phyloP scores from a whole-genome alignment of 1,140 invertebrate species.

The Atta texana region DNA sequence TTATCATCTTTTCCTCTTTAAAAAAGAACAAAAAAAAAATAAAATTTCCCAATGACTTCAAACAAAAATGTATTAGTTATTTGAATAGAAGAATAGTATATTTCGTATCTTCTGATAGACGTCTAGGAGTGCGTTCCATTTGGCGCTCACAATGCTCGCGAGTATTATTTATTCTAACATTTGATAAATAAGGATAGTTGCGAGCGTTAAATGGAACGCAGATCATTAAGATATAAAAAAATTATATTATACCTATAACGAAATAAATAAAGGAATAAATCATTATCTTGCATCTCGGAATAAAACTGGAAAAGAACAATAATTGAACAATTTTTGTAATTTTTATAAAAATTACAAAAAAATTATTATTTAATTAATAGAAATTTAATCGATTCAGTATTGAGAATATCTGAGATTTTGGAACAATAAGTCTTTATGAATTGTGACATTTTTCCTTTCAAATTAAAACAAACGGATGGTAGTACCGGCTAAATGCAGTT shows the following conservation, averaged over 20 bases:
- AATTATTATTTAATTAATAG: background rate
- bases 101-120: background rate
- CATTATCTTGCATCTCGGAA: background rate
- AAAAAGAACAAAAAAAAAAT: conserved; percentile 13
- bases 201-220: no score
- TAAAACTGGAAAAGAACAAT: background rate
- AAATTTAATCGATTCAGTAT: background rate
- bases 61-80: background rate
- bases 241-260: background rate
- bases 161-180: no score
- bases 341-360: background rate
- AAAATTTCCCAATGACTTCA: background rate
- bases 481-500: conserved; percentile 37
- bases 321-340: no score
- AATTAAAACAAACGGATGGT: background rate
- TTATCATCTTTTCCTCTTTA: background rate
- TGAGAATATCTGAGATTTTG: background rate
- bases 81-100: background rate
- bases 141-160: no score
- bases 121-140: no score
- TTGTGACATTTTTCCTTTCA: background rate
- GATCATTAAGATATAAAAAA: background rate
- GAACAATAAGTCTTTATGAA: background rate
- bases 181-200: no score
- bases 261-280: background rate